Base-by-base conservation (phyloP, 1,140 invertebrate species). In the Drosophila elegans region DNA sequence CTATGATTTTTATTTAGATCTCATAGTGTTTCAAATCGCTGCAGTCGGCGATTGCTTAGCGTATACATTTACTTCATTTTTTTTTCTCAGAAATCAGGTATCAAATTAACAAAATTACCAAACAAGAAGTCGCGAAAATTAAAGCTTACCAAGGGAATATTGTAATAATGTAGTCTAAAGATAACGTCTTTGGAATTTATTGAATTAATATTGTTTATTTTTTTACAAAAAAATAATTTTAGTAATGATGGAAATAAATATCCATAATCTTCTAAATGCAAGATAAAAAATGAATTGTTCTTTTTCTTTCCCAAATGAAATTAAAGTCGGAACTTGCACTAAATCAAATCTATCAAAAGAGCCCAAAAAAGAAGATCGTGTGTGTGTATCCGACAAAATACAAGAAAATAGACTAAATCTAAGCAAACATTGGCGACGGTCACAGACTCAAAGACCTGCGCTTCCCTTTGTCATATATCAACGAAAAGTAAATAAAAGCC, bases 11-110 rank as follows among this genome's bases (percentile, higher is more conserved):
- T 59, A 27, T 63, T 41, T 62, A 57, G 27, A 13, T 42, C 13
- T 29, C 6, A n/a, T 36, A 12, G 25, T 21, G 42, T 44, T 44
- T 44, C 42, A 11, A 9, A 16, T 44, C 42, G 42, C 7, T 7
- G 16, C 3, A 13, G 3, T 48, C 12, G 2, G n/a, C 13, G 13
- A 16, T 32, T 34, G 10, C 29, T 13, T n/a, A 29, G 27, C 25
- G 29, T 12, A 4, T 49, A 34, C 60, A 63, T 27, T 27, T 42
- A 44, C 60, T 61, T 61, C 59, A 62, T 42, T 42, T 63, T 59
- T 56, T 11, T 6, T 32, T 21, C 16, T 41, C 49, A 13, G 49
- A 36, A 52, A 11, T 21, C 4, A 21, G 49, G 29, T 52, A 13
- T 52, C 32, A 13, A 21, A 21, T 52, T 52, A 11, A 4, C 32